These are phyloP conservation scores for Zygaena filipendulae DNA, from an alignment of 2,888 invertebrate species.

Conservation along the genomic window DNA sequence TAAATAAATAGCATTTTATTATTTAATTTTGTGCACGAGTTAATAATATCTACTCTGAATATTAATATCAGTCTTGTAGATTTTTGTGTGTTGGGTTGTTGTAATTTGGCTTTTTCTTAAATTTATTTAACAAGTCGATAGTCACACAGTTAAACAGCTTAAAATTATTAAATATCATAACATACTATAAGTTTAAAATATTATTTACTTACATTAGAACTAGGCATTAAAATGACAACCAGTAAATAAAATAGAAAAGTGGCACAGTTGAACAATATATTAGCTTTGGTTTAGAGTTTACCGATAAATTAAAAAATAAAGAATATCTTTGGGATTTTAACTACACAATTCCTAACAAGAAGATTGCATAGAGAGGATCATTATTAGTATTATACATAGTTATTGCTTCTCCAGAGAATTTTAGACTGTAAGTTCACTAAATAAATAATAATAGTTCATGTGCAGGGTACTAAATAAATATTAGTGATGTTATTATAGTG, in stretches of 20 bases:
- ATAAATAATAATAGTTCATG: no score
- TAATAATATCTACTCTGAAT: constrained; percentile 65
- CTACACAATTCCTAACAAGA: no score
- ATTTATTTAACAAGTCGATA: constrained; percentile 17
- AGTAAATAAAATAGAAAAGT: constrained; percentile 43
- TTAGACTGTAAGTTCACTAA: no score
- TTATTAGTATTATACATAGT: no score
- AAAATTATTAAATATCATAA: constrained; percentile 53
- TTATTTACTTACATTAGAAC: no score
- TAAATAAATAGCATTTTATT: constrained; percentile 36
- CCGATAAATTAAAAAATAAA: no score
- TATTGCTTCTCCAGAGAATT: no score
- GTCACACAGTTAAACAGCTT: constrained; percentile 57
- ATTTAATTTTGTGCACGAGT: constrained; percentile 59
- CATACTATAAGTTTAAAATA: no score
- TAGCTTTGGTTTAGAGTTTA: constrained; percentile 57
- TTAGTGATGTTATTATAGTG: no score
- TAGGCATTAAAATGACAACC: constrained; percentile 44
- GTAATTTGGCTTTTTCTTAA: constrained; percentile 53
- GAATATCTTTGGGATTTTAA: no score
- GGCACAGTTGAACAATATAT: constrained; percentile 45
- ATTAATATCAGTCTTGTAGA: constrained; percentile 69
- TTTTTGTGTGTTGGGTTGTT: constrained; percentile 51
- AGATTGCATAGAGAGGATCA: no score
- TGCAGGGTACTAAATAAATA: no score